Base-by-base conservation (phyloP, 1,140 invertebrate species). In the Drosophila nebulosa region DNA sequence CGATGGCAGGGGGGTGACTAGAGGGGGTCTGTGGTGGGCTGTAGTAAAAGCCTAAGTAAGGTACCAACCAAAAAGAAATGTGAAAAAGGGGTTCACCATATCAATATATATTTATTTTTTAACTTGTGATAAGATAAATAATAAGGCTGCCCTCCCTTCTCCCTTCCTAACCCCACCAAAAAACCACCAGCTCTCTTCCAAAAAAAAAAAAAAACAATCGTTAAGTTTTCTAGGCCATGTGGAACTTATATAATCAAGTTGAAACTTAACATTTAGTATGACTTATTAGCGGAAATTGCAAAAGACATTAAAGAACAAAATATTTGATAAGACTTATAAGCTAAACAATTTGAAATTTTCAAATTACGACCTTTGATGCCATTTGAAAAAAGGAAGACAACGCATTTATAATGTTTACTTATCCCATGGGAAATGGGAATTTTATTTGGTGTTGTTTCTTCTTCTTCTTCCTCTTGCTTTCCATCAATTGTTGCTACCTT, bases 391-490 rank as follows among this genome's bases (percentile, higher is more conserved):
- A n/a, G n/a, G n/a, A n/a, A n/a, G n/a, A n/a, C n/a, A n/a, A n/a
- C n/a, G n/a, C n/a, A 30, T 10, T 30, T 30, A 78, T 64, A 77
- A 74, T 89, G 76, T 88, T 88, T 88, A 76, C 72, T 88, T 88
- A 88, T 88, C 83, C 84, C 83, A 88, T 73, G 83, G 4, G 24
- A 39, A 64, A 46, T 74, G 30, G 26, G 67, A 56, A 53, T 56
- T 57, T 12, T 53, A 55, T 63, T 70, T 39, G 0, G 16, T 42
- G 16, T 42, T 18, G n/a, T 16, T 16, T 14, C 4, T 39, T 39
- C n/a, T n/a, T n/a, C n/a, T n/a, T n/a, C n/a, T n/a, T n/a, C n/a
- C n/a, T n/a, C n/a, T n/a, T n/a, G n/a, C n/a, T n/a, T 56, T 26
- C 35, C 24, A 59, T n/a, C 51, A 57, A 18, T 30, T 55, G 66